A percentile compares a stretch with the other conserved stretches of the same genome.
Evolutionary conservation across 92 coral and sea anemone species (phyloP).

Genomic region (Epizoanthus rinbou): DNA sequence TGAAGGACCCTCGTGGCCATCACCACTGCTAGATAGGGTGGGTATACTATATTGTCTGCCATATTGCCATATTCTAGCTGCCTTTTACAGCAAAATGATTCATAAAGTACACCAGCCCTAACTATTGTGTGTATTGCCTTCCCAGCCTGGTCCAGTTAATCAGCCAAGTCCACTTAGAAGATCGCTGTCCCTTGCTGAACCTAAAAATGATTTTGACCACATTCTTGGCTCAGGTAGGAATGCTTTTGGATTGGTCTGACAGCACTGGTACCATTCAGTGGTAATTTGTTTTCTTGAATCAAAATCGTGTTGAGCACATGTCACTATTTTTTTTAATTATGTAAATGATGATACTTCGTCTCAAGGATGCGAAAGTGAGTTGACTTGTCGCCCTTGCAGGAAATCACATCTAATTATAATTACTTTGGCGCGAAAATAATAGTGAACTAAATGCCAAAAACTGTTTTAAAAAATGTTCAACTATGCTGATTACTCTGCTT

Average conservation of each 20-base stretch:
- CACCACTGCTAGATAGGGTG: slow-evolving; percentile 62
- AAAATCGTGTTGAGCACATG: no score
- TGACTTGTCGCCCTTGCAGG: no score
- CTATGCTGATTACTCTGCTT: no score
- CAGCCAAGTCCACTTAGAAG: slow-evolving; percentile 52
- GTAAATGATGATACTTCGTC: no score
- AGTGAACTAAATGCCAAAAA: no score
- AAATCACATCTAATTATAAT: no score
- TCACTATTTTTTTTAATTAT: no score
- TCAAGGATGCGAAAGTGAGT: no score
- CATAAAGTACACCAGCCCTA: neutral
- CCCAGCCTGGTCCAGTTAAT: slow-evolving; percentile 43
- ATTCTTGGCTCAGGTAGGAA: slow-evolving; percentile 47
- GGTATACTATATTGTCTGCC: neutral
- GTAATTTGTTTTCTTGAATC: no score
- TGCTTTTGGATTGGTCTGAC: neutral
- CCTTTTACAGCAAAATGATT: neutral
- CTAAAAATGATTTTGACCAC: slow-evolving; percentile 33
- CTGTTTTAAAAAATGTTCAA: no score
- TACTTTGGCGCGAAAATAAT: no score
- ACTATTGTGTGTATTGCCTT: neutral
- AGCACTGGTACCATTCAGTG: neutral
- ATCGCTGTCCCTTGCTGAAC: slow-evolving; percentile 53
- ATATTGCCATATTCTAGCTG: neutral
- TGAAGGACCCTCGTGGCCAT: slow-evolving; percentile 59